Percentiles rank a stretch among this genome's conserved stretches.
phyloP scores from a whole-genome alignment of 2,888 invertebrate genomes.

The Andricus curvator region DNA sequence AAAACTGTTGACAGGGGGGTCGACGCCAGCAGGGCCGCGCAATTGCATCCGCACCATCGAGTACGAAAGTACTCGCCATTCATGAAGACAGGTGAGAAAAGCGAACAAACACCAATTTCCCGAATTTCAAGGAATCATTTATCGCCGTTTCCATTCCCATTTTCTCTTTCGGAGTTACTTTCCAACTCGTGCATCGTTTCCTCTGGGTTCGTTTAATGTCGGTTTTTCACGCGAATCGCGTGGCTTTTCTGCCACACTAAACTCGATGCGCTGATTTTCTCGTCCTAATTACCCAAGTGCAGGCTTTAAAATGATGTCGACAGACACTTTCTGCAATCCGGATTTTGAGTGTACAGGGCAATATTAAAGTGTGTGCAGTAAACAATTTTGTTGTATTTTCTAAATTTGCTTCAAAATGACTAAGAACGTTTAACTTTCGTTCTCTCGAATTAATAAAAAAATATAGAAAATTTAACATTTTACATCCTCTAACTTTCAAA shows the following conservation, averaged over 20 bases:
- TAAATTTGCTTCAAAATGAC: too few relatives aligned
- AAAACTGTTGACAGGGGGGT: constrained; percentile 58
- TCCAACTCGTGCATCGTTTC: neutral
- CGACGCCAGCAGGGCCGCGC: constrained; percentile 63
- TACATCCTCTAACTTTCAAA: too few relatives aligned
- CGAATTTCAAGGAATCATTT: neutral
- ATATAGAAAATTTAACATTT: too few relatives aligned
- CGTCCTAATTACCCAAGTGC: neutral
- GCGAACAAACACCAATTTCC: constrained; percentile 45
- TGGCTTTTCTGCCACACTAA: neutral
- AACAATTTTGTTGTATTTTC: neutral
- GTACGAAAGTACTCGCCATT: constrained; percentile 68
- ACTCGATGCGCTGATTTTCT: neutral
- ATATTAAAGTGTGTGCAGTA: neutral
- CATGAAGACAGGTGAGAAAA: constrained; percentile 75
- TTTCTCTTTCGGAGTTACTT: neutral
- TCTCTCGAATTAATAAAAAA: too few relatives aligned
- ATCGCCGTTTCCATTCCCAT: neutral
- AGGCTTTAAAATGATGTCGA: neutral
- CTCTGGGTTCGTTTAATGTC: neutral
- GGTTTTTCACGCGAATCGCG: neutral
- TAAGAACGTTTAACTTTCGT: too few relatives aligned
- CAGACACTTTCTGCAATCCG: neutral
- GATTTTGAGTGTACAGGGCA: neutral
- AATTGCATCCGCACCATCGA: constrained; percentile 62